Evolutionary conservation across 2,888 invertebrate species (phyloP), one percentile per base, ranked within the genome.

Genomic region (Chloroclysta siterata): DNA sequence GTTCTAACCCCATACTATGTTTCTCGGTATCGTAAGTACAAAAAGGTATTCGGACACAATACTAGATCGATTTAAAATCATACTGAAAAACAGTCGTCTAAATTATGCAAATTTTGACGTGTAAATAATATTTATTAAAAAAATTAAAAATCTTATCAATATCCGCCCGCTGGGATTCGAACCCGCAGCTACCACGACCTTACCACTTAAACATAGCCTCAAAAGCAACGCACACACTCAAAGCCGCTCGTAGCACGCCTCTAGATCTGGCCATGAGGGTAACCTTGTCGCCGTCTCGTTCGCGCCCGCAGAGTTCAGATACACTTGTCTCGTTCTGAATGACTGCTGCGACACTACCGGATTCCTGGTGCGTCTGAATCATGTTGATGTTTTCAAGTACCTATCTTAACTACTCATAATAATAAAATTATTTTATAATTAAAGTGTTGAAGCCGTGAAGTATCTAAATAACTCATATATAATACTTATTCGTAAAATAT

Each of bases 231-330:
- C 61, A 69, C 71, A 68, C 65, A 68, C 52, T 67, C 76, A 76
- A 74, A 74, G 50, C 33, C 11, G 15, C 15, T 52, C n/a, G 36
- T 2, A 53, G 79, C 62, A 54, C 64, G 78, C 80, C 75, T 79
- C 78, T 77, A 76, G 75, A 72, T 58, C 65, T 80, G 90, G 83
- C 91, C 90, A 78, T 91, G 90, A 85, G 77, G 74, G 75, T 86
- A 90, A 87, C 91, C 90, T 91, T 89, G 91, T 80, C 82, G 69
- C 72, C 65, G 67, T 87, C 89, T 78, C 84, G 77, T 77, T 89
- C 84, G 59, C 72, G 67, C 85, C 41, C 68, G 51, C 47, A n/a
- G 14, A 22, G 14, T 22, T 65, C 55, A 39, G 8, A 48, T 76
- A 50, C 73, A 60, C 71, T 70, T 68, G 69, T 89, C 89, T 76